A percentile compares a stretch with the other conserved stretches of the same genome.
Evolutionary conservation across 2,113 vertebrate species (phyloP).

Genomic region (Mystacornis crossleyi): DNA sequence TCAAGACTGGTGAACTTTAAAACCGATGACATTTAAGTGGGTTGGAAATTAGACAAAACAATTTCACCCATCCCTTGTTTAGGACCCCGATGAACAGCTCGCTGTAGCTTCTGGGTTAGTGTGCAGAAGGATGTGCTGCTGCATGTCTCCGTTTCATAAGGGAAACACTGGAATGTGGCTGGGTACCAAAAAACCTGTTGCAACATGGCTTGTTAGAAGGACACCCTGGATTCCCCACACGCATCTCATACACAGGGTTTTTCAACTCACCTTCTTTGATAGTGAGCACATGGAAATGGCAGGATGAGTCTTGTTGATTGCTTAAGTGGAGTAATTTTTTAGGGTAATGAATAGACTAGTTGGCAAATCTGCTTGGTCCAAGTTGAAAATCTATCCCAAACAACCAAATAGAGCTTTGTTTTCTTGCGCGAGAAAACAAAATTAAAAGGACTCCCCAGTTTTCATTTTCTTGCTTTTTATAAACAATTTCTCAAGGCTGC

Average conservation of each 20-base stretch:
- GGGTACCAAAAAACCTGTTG: conserved; percentile 42
- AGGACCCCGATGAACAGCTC: conserved; percentile 26
- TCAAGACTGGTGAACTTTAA: conserved; percentile 60
- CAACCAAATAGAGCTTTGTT: neutral
- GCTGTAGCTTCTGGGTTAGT: neutral
- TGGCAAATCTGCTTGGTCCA: neutral
- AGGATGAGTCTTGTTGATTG: conserved; percentile 36
- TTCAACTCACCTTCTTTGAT: conserved; percentile 37
- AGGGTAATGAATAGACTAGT: neutral
- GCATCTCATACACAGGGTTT: neutral
- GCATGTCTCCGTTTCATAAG: conserved; percentile 59
- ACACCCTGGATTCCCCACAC: conserved; percentile 11
- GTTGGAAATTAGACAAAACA: conserved; percentile 62
- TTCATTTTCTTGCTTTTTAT: neutral
- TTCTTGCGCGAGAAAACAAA: neutral
- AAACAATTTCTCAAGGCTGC: neutral
- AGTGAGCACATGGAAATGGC: conserved; percentile 14
- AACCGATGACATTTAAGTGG: conserved; percentile 40
- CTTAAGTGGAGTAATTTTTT: conserved; percentile 16
- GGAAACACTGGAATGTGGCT: conserved; percentile 60
- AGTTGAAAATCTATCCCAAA: neutral
- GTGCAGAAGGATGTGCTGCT: conserved; percentile 34
- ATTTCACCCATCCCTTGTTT: conserved; percentile 44
- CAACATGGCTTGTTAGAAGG: conserved; percentile 43
- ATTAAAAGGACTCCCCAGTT: neutral